Base-by-base conservation (phyloP, 1,140 invertebrate species). In the Panagrolaimus sp. region DNA sequence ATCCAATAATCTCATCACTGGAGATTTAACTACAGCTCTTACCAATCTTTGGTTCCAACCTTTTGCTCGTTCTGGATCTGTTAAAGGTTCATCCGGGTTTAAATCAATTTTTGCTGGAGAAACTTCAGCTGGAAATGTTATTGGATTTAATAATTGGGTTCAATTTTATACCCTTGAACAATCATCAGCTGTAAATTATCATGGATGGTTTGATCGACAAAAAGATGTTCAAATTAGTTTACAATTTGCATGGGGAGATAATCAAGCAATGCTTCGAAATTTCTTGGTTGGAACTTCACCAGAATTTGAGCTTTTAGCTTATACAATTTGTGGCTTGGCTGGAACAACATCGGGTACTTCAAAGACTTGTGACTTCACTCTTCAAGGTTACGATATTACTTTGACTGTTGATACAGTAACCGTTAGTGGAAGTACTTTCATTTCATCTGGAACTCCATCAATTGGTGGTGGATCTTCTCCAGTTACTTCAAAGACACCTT, bases 251-350 rank as follows among this genome's bases (percentile, higher is more conserved):
- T 48, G 43, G n/a, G 43, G 43, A 12, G 32, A 28, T 15, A 21
- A n/a, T 47, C n/a, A 67, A 58, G 65, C 65, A 21, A 17, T 67
- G 43, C 17, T 32, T n/a, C 45, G 43, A 28, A 46, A 44, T 43
- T 46, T 67, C 14, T 47, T 67, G 43, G 24, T 67, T 58, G 65
- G 65, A 26, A 67, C 65, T 43, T 28, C 24, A 17, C 65, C 65
- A 0, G 65, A 67, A 52, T 67, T 67, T 32, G 65, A 67, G 15
- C 24, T 67, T 6, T 17, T 28, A 5, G 65, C 65, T 21, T 67
- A 48, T 15, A 47, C 65, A 7, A 32, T 67, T 17, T 46, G 43
- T 15, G 65, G 17, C 1, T 21, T 67, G 15, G 63, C 28, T n/a
- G 52, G 52, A n/a, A 21, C 10, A n/a, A n/a, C 21, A 0, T 26